Evolutionary conservation across 2,888 invertebrate species (phyloP).

Genomic region (Artemia sp.): DNA sequence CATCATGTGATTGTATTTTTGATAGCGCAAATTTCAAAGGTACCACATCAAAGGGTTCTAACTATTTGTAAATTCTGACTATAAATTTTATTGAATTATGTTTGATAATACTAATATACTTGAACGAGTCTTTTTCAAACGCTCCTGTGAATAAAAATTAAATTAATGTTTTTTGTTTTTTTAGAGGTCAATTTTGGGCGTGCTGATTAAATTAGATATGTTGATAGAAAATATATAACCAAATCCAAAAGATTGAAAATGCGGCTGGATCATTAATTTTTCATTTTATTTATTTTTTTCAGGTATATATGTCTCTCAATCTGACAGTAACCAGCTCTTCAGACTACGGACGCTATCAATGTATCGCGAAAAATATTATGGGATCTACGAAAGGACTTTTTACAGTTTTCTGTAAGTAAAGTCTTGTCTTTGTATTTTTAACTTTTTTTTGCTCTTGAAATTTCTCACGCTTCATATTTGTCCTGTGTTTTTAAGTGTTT

Average conservation of each 20-base stretch:
- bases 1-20: no score
- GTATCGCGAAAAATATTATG: constrained; percentile 65
- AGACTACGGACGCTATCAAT: constrained; percentile 61
- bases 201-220: no score
- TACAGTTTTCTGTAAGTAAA: constrained; percentile 44
- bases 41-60: no score
- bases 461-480: background rate
- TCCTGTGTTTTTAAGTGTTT: background rate
- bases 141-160: no score
- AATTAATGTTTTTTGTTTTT: no score
- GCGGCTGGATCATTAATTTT: constrained; percentile 1
- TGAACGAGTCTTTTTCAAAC: no score
- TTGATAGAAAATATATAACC: no score
- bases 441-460: background rate
- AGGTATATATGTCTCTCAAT: constrained; percentile 59
- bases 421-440: background rate
- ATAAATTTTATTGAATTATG: no score
- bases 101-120: no score
- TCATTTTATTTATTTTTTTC: constrained; percentile 28
- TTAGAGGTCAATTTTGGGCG: background rate
- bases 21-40: no score
- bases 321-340: constrained; percentile 47
- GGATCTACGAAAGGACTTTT: constrained; percentile 58
- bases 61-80: no score
- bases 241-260: background rate